Base-by-base conservation (phyloP, 2,113 vertebrate species). In the Petaurus breviceps region DNA sequence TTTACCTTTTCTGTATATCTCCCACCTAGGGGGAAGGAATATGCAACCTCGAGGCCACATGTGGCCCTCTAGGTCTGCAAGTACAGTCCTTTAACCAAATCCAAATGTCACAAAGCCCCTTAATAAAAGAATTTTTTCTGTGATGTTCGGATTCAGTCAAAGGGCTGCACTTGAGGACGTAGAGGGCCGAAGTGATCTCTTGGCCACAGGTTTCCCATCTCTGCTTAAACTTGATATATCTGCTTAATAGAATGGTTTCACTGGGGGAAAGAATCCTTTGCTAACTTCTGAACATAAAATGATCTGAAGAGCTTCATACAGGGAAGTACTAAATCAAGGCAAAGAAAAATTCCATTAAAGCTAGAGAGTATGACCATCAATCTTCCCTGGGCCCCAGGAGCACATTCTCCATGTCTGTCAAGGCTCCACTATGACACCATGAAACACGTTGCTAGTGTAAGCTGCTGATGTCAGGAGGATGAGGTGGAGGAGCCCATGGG, bases 401-500 rank as follows among this genome's bases (percentile, higher is more conserved):
- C 89, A 3, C 49, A 23, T 50, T n/a, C 77, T 68, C 50, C 3
- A 55, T 68, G 52, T 51, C 52, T 55, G 10, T 46, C 9, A 5
- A 37, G 47, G 23, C 4, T 19, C 52, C 7, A 0, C 47, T 11
- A 43, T 47, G 31, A 25, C 4, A 43, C 1, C 10, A 3, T 3
- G 47, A 92, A 90, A 22, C 43, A 11, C 23, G 7, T 5, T 51
- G 9, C 14, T 3, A 11, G 10, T 46, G 12, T 5, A 16, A 8
- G 8, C 22, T 11, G 50, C 31, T 92, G 9, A 50, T 11, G 4
- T 22, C 47, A 51, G 47, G 28, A 26, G 25, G 25, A 43, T 91
- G 51, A 61, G 2, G 1, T 1, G 0, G 3, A 50, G 19, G 50
- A 0, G 0, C 93, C 47, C 68, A 19, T 92, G 57, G 1, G 3